phyloP scores from a whole-genome alignment of 2,113 vertebrate genomes.

The Phyllostomus discolor region DNA sequence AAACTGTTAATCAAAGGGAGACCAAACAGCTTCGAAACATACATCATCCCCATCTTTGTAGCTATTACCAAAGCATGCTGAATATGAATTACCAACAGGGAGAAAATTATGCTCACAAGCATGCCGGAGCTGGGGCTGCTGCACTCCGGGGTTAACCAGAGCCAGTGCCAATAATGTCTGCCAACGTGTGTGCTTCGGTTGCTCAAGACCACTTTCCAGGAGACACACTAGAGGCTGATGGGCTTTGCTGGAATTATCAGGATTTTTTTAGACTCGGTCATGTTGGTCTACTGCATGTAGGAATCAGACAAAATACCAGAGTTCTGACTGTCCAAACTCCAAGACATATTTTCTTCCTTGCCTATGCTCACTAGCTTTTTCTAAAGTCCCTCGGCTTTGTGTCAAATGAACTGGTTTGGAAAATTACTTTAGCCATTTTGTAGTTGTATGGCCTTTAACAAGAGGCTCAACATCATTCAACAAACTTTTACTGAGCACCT shows the following conservation, averaged over 20 bases:
- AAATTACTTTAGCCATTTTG: not conserved
- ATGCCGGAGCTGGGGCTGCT: not conserved
- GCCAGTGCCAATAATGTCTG: not conserved
- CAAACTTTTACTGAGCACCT: not conserved
- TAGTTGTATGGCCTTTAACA: not conserved
- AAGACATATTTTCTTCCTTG: not conserved
- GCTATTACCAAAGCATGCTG: not conserved
- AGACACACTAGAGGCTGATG: not conserved
- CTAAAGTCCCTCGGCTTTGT: not conserved
- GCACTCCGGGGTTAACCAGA: conserved; percentile 27
- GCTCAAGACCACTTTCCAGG: not conserved
- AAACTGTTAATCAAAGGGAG: not conserved
- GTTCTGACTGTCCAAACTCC: not conserved
- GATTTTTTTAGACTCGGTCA: conserved; percentile 14
- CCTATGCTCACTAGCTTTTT: not conserved
- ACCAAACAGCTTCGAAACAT: not conserved
- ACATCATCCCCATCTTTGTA: not conserved
- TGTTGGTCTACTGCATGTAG: not conserved
- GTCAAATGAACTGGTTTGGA: not conserved
- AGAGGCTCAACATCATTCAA: not conserved
- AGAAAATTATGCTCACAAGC: not conserved
- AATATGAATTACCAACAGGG: not conserved
- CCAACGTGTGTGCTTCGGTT: not conserved
- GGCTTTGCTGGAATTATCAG: not conserved
- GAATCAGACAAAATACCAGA: conserved; percentile 2